Evolutionary conservation across 2,797 vertebrate genomes (phyloP), one percentile per base, ranked within the genome.

Genomic region (Setipinna tenuifilis): DNA sequence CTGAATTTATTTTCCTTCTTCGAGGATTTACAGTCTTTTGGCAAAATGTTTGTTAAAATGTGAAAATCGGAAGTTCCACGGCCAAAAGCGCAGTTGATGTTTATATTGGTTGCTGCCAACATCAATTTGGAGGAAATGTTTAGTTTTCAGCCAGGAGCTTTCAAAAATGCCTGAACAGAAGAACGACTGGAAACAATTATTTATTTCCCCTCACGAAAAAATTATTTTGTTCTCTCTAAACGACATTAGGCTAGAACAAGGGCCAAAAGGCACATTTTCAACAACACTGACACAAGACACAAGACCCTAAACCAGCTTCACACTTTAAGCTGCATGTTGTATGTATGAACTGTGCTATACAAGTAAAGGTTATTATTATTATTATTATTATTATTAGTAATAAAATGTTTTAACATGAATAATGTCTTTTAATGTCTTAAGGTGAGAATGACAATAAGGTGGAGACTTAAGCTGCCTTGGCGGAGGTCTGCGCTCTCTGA

Each of bases 11-110:
- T 78, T 78, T 78, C 31, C 5, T 78, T 78, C 19, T 44, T 16
- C 35, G 44, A 78, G 71, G 71, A 78, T 78, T 78, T 78, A 35
- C 19, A 35, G 71, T 78, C 71, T 41, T 78, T 78, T 78, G 71
- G 71, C 71, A 21, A 78, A 78, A 78, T 16, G 17, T 78, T 78
- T 78, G 35, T 78, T 25, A 78, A 78, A 78, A 78, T 78, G 35
- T 78, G 71, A 44, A 44, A 78, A 44, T 78, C 71, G 71, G 71
- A 78, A 21, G 35, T 78, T 21, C 17, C 7, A 44, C 17, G 19
- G 71, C 71, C 71, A 78, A 78, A 35, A 78, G 17, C 71, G 41
- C 71, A 78, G 35, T 78, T 78, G 17, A 78, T 78, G 35, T 78
- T 78, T 78, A 78, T 41, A 44, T 21, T 78, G 71, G 35, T 78